Evolutionary conservation across 1,140 invertebrate species (phyloP).

Genomic region (Teleogryllus occipitalis): DNA sequence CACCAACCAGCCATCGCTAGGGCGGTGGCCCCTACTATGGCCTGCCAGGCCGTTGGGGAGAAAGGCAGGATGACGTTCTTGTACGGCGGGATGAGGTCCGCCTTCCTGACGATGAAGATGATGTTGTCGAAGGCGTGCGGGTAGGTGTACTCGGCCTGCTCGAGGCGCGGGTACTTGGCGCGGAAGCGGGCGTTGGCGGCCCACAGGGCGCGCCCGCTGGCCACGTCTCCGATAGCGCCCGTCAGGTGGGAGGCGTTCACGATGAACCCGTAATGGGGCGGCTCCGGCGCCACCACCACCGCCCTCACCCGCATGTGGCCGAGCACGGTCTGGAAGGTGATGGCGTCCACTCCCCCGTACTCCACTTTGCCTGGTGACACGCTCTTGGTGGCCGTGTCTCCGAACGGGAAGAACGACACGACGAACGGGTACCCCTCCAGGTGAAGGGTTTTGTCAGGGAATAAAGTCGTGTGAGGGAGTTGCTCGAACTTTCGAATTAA

Average conservation of each 20-base stretch:
- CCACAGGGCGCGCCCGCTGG: conserved; percentile 31
- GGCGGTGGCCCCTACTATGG: conserved; percentile 25
- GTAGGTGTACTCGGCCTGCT: conserved; percentile 31
- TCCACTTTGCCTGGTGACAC: neutral
- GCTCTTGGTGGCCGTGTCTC: neutral
- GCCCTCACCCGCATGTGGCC: neutral
- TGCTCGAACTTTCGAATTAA: neutral
- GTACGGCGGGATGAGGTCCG: conserved; percentile 35
- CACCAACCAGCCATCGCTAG: conserved; percentile 29
- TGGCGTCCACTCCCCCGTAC: neutral
- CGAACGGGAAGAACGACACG: neutral
- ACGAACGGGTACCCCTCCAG: neutral
- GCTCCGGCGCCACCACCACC: neutral
- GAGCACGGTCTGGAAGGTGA: neutral
- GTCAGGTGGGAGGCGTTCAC: conserved; percentile 32
- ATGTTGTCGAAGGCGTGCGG: conserved; percentile 33
- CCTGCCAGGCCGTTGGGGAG: conserved; percentile 30
- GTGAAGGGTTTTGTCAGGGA: neutral
- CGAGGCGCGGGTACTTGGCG: conserved; percentile 30
- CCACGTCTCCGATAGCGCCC: conserved; percentile 34
- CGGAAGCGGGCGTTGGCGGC: conserved; percentile 36
- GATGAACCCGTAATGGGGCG: conserved; percentile 29
- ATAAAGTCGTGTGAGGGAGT: neutral
- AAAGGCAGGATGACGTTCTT: conserved; percentile 36
- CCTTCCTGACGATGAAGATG: conserved; percentile 36